Evolutionary conservation across 2,113 vertebrate species (phyloP).

Genomic region (Myotis davidii): DNA sequence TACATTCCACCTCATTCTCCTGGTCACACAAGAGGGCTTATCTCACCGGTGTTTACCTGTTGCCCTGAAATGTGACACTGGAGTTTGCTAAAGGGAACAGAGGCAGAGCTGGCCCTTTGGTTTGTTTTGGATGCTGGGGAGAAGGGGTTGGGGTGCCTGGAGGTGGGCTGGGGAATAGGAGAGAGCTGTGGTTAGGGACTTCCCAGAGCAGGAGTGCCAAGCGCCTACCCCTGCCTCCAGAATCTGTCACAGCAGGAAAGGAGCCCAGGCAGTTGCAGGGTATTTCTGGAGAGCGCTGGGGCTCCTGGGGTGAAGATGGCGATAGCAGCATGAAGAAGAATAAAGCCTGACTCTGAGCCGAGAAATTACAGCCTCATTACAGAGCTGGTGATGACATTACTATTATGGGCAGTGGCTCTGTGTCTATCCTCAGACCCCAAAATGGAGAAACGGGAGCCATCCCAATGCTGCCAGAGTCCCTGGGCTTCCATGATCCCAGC

Average conservation of each 20-base stretch:
- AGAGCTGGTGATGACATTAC: slow-evolving; percentile 48
- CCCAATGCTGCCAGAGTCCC: not conserved
- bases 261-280: not conserved
- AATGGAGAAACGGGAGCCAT: not conserved
- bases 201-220: not conserved
- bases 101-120: not conserved
- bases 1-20: slow-evolving; percentile 69
- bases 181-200: not conserved
- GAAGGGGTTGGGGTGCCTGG: not conserved
- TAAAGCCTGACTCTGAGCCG: not conserved
- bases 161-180: not conserved
- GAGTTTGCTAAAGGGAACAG: slow-evolving; percentile 61
- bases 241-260: not conserved
- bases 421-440: not conserved
- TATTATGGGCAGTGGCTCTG: not conserved
- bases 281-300: not conserved
- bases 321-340: not conserved
- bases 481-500: too few relatives aligned
- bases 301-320: fast-evolving
- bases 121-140: slow-evolving; percentile 6
- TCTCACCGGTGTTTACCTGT: slow-evolving; percentile 81
- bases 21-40: slow-evolving; percentile 50
- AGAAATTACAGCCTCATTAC: not conserved
- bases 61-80: slow-evolving; percentile 73
- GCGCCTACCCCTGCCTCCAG: not conserved